These are phyloP conservation scores for Saturnia japonica DNA, from an alignment of 2,888 invertebrate genomes.

Conservation along the genomic window DNA sequence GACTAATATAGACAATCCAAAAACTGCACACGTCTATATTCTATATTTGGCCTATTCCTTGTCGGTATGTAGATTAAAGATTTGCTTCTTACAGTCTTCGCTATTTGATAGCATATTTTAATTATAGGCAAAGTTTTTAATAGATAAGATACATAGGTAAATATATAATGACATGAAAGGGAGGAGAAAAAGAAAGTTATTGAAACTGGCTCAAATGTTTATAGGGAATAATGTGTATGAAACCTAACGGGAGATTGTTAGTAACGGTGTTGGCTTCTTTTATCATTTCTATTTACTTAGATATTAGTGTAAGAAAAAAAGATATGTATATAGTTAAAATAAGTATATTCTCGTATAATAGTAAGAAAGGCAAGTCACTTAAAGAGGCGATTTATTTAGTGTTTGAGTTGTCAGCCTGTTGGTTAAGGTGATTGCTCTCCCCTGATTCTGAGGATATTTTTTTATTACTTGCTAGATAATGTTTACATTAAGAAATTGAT, in stretches of 20 bases:
- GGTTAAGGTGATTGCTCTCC: slow-evolving; percentile 3
- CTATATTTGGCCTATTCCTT: not conserved
- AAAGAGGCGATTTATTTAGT: too few species aligned
- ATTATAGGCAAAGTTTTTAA: not conserved
- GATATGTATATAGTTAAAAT: not conserved
- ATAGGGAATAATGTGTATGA: not conserved
- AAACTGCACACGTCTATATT: not conserved
- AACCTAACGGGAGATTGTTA: not conserved
- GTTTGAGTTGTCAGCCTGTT: not conserved
- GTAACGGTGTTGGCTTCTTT: too few species aligned
- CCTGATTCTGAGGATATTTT: not conserved
- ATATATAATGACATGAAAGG: not conserved
- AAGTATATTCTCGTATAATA: not conserved
- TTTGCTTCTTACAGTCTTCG: not conserved
- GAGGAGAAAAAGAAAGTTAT: not conserved
- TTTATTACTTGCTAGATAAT: not conserved
- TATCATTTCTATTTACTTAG: not conserved
- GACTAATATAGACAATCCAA: not conserved
- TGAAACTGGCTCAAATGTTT: not conserved
- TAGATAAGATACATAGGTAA: too few species aligned
- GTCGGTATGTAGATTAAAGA: not conserved
- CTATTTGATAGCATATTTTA: not conserved
- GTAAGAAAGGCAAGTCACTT: not conserved
- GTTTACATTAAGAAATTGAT: too few species aligned
- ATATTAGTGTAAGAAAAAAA: not conserved